Evolutionary conservation across 2,888 invertebrate genomes (phyloP).

Genomic region (Pyrocoelia pectoralis): DNA sequence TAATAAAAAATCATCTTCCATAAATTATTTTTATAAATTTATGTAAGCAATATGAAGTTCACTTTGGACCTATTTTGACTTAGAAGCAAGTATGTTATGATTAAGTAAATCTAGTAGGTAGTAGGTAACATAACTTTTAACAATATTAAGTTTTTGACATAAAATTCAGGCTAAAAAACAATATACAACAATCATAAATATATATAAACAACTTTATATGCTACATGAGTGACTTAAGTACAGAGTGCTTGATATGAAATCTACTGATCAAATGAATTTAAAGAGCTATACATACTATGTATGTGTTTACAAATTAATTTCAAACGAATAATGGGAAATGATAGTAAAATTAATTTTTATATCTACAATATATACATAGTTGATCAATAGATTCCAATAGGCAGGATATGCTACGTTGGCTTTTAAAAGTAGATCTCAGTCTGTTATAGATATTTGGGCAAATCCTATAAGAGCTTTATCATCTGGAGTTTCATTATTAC

Average conservation of each 20-base stretch:
- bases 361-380: constrained; percentile 28
- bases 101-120: constrained; percentile 8
- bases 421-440: constrained; percentile 60
- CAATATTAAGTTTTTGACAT: constrained; percentile 11
- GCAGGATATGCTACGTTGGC: constrained; percentile 22
- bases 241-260: constrained; percentile 30
- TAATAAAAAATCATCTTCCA: background rate
- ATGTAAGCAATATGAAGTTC: background rate
- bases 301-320: background rate
- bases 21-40: background rate
- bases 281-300: constrained; percentile 2
- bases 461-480: constrained; percentile 95
- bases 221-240: constrained; percentile 32
- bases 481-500: constrained; percentile 84
- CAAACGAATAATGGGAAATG: constrained; percentile 14
- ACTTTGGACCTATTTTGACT: constrained; percentile 6
- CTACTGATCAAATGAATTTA: constrained; percentile 29
- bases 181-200: constrained; percentile 18
- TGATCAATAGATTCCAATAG: constrained; percentile 34
- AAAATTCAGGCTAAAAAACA: constrained; percentile 11
- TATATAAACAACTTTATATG: constrained; percentile 23
- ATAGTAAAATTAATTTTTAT: constrained; percentile 13
- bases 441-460: constrained; percentile 96
- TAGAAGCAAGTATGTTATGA: constrained; percentile 11
- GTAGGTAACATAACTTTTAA: constrained; percentile 10